Evolutionary conservation across 2,888 invertebrate species (phyloP).

Genomic region (Volucella bombylans): DNA sequence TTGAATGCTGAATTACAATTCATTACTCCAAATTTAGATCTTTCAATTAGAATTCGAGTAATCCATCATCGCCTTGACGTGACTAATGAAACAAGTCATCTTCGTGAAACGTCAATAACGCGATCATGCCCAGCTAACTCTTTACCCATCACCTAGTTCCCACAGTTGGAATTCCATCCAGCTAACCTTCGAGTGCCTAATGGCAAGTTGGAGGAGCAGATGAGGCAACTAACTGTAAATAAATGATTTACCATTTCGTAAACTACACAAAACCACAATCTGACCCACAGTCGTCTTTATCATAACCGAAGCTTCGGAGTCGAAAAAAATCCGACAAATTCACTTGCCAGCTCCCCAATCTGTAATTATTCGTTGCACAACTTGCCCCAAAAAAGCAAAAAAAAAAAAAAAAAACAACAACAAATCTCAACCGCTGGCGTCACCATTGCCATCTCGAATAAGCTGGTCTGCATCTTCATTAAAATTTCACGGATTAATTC

Average conservation of each 20-base stretch:
- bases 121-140: neutral
- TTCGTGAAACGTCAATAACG: no score
- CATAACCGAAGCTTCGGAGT: slow-evolving; percentile 49
- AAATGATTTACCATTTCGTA: slow-evolving; percentile 70
- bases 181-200: slow-evolving; percentile 24
- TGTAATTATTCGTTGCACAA: slow-evolving; percentile 70
- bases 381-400: slow-evolving; percentile 41
- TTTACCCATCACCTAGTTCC: slow-evolving; percentile 42
- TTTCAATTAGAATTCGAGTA: no score
- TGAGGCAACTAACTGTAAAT: slow-evolving; percentile 51
- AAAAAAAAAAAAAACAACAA: neutral
- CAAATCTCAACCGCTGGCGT: slow-evolving; percentile 3
- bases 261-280: slow-evolving; percentile 64
- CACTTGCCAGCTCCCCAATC: slow-evolving; percentile 64
- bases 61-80: no score
- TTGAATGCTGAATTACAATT: no score
- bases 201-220: neutral
- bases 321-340: slow-evolving; percentile 33
- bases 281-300: slow-evolving; percentile 58
- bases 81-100: no score
- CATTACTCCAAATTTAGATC: no score
- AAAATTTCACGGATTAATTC: slow-evolving; percentile 67
- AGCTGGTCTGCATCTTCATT: slow-evolving; percentile 55
- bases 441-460: slow-evolving; percentile 4
- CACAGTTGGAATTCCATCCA: slow-evolving; percentile 42